Conservation (phyloP, 2,797 vertebrate genomes). For the Podarcis siculus region DNA sequence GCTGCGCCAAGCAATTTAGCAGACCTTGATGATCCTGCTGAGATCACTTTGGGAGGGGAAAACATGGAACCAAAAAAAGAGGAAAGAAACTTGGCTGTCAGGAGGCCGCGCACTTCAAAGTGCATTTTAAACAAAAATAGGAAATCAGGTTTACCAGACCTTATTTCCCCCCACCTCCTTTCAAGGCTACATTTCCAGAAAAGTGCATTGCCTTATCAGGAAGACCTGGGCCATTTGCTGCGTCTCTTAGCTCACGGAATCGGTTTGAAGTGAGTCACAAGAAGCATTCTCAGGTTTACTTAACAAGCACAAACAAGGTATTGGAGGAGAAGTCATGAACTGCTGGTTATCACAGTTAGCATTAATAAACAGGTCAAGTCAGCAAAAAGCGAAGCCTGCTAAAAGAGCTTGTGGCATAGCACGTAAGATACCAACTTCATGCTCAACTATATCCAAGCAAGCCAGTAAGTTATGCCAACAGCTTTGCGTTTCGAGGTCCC, state of each 20-base stretch:
- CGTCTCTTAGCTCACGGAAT: neutral
- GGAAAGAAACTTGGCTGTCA: conserved; percentile 48
- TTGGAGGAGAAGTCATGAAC: conserved; percentile 32
- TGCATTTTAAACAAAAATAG: conserved; percentile 19
- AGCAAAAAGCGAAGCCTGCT: conserved; percentile 46
- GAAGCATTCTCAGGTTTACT: conserved; percentile 15
- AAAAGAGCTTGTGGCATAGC: conserved; percentile 41
- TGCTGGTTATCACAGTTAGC: conserved; percentile 37
- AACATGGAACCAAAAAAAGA: neutral
- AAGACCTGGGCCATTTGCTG: neutral
- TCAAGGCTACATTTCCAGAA: neutral
- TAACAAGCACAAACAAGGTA: conserved; percentile 39
- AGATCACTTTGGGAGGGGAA: conserved; percentile 52
- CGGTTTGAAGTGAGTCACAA: conserved; percentile 25
- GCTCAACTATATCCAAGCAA: neutral
- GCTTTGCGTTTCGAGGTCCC: neutral
- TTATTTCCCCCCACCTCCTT: neutral
- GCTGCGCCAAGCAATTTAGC: conserved; percentile 75
- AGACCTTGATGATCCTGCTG: conserved; percentile 64
- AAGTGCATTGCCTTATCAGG: neutral
- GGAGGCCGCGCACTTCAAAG: neutral
- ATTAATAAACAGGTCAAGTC: conserved; percentile 27
- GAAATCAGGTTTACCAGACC: neutral
- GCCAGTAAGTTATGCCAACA: conserved; percentile 41
- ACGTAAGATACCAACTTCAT: conserved; percentile 58